Evolutionary conservation across 2,888 invertebrate species (phyloP).

Genomic region (Drosophila sordidapex): DNA sequence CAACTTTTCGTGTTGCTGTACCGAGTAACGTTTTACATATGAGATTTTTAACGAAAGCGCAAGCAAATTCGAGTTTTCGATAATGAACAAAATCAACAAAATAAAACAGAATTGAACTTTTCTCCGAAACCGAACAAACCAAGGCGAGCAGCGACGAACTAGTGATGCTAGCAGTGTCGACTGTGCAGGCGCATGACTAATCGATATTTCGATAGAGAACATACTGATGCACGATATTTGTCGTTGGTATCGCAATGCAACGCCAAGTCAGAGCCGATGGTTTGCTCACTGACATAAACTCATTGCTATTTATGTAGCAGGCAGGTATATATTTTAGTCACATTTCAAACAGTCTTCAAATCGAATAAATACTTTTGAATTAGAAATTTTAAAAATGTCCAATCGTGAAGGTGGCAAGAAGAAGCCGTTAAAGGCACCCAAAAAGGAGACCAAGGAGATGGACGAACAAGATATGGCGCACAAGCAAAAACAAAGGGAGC

Average conservation of each 20-base stretch:
- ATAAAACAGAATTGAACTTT: conserved; percentile 57
- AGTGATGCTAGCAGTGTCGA: conserved; percentile 29
- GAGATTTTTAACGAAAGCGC: conserved; percentile 24
- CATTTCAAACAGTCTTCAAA: background rate
- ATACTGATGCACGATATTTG: conserved; percentile 4
- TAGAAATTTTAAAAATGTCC: conserved; percentile 87
- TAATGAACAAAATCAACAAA: conserved; percentile 59
- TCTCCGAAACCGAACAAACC: conserved; percentile 54
- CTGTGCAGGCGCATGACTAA: background rate
- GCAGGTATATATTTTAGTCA: background rate
- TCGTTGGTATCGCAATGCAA: background rate
- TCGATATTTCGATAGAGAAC: conserved; percentile 20
- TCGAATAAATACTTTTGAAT: background rate
- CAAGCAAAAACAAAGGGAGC: conserved; percentile 95
- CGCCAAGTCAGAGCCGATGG: background rate
- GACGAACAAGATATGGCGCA: conserved; percentile 92
- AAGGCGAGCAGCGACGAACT: conserved; percentile 59
- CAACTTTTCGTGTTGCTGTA: conserved; percentile 18
- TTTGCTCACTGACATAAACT: conserved; percentile 17
- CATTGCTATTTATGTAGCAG: background rate
- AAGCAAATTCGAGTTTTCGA: conserved; percentile 30
- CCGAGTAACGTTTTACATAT: conserved; percentile 12
- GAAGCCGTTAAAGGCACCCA: conserved; percentile 96
- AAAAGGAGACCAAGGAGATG: conserved; percentile 89
- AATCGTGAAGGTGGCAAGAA: conserved; percentile 97